Conservation (phyloP, 2,888 invertebrate species). For the Stictocephala bisonia region DNA sequence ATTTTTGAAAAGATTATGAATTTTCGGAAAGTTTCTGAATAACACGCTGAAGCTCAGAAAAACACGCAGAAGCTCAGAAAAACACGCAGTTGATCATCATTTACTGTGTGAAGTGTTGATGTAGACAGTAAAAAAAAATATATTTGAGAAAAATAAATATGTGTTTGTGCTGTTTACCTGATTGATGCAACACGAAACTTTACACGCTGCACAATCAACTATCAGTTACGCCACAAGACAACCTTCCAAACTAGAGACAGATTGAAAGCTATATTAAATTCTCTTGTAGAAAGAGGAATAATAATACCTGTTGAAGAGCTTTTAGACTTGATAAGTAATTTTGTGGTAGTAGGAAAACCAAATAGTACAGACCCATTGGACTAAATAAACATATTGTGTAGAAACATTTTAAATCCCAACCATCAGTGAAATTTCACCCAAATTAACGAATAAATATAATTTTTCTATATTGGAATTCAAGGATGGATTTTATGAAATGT, state of each 20-base stretch:
- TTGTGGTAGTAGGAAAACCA: conserved; percentile 5
- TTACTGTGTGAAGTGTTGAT: background rate
- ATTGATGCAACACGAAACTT: too few species aligned
- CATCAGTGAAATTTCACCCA: conserved; percentile 20
- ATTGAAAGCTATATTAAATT: too few species aligned
- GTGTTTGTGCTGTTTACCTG: background rate
- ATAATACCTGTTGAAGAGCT: background rate
- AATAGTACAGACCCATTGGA: background rate
- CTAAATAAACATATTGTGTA: conserved; percentile 6
- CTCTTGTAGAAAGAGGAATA: background rate
- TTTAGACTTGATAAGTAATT: conserved; percentile 13
- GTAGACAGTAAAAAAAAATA: background rate
- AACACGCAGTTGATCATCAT: background rate
- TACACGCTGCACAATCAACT: too few species aligned
- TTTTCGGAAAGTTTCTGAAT: too few species aligned
- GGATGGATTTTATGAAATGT: conserved; percentile 47
- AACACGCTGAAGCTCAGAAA: too few species aligned
- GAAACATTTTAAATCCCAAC: conserved; percentile 24
- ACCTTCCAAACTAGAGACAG: background rate
- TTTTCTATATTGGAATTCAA: conserved; percentile 41
- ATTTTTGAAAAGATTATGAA: too few species aligned
- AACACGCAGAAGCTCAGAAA: background rate
- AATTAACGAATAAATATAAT: conserved; percentile 17
- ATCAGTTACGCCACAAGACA: background rate
- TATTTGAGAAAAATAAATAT: background rate